These are phyloP conservation scores for Stercorarius parasiticus DNA, from an alignment of 2,113 vertebrate genomes.

Conservation along the genomic window DNA sequence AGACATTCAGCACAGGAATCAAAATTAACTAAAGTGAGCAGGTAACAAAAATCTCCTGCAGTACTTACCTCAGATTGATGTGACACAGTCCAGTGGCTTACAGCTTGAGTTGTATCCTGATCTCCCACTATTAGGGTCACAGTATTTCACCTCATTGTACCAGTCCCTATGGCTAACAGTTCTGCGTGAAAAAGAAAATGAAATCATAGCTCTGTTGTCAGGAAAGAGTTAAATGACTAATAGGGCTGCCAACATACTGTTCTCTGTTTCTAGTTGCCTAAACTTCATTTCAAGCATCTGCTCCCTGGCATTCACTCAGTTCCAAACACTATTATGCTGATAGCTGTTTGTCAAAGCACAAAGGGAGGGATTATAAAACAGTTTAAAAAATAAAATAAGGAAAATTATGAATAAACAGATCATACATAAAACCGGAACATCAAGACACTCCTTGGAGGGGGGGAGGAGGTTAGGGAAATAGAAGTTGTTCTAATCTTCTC, in stretches of 20 bases:
- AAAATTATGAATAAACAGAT: constrained; percentile 45
- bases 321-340: constrained; percentile 38
- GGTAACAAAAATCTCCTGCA: background rate
- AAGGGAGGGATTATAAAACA: constrained; percentile 20
- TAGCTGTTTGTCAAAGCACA: constrained; percentile 57
- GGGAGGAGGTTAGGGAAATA: background rate
- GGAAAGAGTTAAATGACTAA: constrained; percentile 6
- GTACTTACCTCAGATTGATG: background rate
- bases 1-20: background rate
- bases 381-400: background rate
- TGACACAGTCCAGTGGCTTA: background rate
- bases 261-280: background rate
- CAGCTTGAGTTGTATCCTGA: background rate
- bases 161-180: background rate
- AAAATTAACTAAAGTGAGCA: background rate
- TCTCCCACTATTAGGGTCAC: background rate
- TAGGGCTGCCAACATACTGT: background rate
- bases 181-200: background rate
- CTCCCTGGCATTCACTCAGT: background rate
- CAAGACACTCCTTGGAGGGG: background rate
- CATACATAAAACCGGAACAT: constrained; percentile 3
- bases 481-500: constrained; percentile 8
- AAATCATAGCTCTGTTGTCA: background rate
- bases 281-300: constrained; percentile 49
- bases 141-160: background rate